A percentile compares a stretch with the other conserved stretches of the same genome.
phyloP scores from a whole-genome alignment of 2,113 vertebrate species.

The Capricornis sumatraensis region DNA sequence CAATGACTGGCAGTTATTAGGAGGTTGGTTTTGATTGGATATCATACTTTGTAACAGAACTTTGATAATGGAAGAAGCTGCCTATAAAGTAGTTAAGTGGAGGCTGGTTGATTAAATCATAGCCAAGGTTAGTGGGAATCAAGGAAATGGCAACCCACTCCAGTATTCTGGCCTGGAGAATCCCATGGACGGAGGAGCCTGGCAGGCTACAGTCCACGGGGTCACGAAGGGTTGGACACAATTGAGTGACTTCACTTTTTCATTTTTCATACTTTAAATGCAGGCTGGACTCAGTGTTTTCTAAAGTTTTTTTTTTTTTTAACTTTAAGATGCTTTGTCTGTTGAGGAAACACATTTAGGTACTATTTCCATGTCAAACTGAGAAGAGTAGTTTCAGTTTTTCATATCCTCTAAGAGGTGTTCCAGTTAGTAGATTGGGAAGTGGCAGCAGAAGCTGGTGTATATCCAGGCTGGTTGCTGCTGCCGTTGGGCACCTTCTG shows the following conservation, averaged over 20 bases:
- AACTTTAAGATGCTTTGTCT: neutral
- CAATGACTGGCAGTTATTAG: neutral
- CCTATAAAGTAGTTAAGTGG: neutral
- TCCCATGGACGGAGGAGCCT: too few relatives aligned
- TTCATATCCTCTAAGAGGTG: neutral
- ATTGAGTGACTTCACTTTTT: too few relatives aligned
- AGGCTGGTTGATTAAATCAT: neutral
- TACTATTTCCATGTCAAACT: neutral
- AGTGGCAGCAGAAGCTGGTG: neutral
- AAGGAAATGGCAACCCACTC: too few relatives aligned
- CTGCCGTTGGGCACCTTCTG: neutral
- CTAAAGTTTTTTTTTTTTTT: neutral
- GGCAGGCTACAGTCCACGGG: too few relatives aligned
- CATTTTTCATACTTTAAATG: neutral
- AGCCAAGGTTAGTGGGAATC: neutral
- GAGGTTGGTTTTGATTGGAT: neutral
- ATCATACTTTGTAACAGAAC: neutral
- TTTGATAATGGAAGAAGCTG: neutral
- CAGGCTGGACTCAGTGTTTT: neutral
- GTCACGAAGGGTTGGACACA: too few relatives aligned
- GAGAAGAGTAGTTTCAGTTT: neutral
- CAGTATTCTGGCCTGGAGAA: too few relatives aligned
- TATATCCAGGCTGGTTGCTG: neutral
- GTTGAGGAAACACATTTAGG: neutral
- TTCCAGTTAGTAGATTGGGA: neutral